phyloP scores from a whole-genome alignment of 2,888 invertebrate species.

The Dynastes hyllus region DNA sequence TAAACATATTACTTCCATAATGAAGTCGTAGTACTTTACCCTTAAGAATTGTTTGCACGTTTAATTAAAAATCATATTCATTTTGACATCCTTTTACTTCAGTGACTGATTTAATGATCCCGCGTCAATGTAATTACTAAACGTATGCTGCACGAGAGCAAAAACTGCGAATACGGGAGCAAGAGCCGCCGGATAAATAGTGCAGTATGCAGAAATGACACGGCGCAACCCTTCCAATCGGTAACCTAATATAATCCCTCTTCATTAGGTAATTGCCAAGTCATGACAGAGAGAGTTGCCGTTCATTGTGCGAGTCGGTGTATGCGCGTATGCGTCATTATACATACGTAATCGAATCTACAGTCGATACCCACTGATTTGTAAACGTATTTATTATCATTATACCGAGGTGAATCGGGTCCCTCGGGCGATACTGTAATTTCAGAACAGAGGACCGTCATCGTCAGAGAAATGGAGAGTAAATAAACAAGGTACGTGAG shows the following conservation, averaged over 20 bases:
- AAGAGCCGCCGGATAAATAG: slow-evolving; percentile 39
- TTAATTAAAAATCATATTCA: slow-evolving; percentile 10
- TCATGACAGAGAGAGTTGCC: slow-evolving; percentile 63
- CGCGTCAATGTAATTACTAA: neutral
- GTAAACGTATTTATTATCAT: slow-evolving; percentile 66
- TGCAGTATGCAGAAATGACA: slow-evolving; percentile 27
- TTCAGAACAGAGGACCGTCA: slow-evolving; percentile 37
- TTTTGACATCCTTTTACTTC: neutral
- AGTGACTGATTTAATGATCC: slow-evolving; percentile 11
- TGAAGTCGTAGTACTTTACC: too few relatives aligned
- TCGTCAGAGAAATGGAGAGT: slow-evolving; percentile 25
- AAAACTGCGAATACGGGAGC: neutral
- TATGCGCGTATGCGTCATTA: slow-evolving; percentile 57
- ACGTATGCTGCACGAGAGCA: slow-evolving; percentile 4
- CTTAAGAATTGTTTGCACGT: too few relatives aligned
- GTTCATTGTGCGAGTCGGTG: slow-evolving; percentile 25
- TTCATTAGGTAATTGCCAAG: slow-evolving; percentile 69
- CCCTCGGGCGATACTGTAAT: slow-evolving; percentile 48
- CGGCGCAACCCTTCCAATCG: slow-evolving; percentile 54
- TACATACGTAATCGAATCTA: slow-evolving; percentile 65
- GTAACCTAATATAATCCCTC: slow-evolving; percentile 66
- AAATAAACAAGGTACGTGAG: slow-evolving; percentile 39
- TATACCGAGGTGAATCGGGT: slow-evolving; percentile 53
- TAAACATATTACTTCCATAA: too few relatives aligned
- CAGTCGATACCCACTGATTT: slow-evolving; percentile 64